These are phyloP conservation scores for Pyrgus malvae DNA, from an alignment of 2,888 invertebrate species.

Conservation along the genomic window DNA sequence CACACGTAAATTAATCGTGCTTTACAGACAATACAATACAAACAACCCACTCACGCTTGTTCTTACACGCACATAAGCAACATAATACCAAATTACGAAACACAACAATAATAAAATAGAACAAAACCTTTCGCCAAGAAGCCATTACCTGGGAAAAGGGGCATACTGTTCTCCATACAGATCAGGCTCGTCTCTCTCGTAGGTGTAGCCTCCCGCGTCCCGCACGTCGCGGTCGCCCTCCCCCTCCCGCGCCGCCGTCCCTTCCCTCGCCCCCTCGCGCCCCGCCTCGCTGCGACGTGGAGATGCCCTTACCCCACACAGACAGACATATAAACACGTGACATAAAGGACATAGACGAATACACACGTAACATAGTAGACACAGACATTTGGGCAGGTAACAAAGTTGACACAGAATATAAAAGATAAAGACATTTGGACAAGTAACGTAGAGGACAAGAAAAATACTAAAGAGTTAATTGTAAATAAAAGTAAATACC, in stretches of 20 bases:
- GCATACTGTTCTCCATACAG: slow-evolving; percentile 70
- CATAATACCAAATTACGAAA: too few relatives aligned
- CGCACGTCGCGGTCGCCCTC: slow-evolving; percentile 23
- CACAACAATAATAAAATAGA: background rate
- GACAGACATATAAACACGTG: slow-evolving; percentile 36
- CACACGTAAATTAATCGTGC: too few relatives aligned
- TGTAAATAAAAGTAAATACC: too few relatives aligned
- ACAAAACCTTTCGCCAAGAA: background rate
- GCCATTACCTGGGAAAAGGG: slow-evolving; percentile 55
- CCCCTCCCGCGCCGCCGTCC: slow-evolving; percentile 33
- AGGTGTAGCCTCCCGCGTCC: slow-evolving; percentile 32
- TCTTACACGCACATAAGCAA: too few relatives aligned
- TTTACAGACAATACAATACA: too few relatives aligned
- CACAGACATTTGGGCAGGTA: too few relatives aligned
- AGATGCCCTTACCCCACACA: slow-evolving; percentile 50
- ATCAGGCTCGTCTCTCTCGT: slow-evolving; percentile 68
- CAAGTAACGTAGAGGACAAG: too few relatives aligned
- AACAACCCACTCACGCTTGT: too few relatives aligned
- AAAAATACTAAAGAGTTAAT: too few relatives aligned
- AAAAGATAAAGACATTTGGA: too few relatives aligned
- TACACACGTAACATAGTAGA: background rate
- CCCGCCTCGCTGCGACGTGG: slow-evolving; percentile 57
- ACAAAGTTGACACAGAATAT: too few relatives aligned
- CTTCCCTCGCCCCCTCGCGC: slow-evolving; percentile 40
- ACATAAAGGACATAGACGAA: too few relatives aligned